phyloP scores from a whole-genome alignment of 1,140 invertebrate species.

The Zaprionus capensis region DNA sequence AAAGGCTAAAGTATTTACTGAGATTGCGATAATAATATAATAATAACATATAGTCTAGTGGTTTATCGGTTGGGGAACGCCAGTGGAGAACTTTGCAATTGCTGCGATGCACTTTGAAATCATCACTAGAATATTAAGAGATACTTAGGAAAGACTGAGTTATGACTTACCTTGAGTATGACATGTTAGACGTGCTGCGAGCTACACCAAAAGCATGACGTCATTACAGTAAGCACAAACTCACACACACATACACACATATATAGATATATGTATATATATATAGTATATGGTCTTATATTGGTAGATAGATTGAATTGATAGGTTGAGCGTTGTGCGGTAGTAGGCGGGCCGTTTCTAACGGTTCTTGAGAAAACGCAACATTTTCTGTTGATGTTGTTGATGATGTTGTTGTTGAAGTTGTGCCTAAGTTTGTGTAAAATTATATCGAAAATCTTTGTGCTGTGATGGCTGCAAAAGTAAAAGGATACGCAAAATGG shows the following conservation, averaged over 20 bases:
- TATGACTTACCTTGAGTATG: constrained; percentile 57
- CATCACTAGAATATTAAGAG: not conserved
- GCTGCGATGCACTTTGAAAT: constrained; percentile 22
- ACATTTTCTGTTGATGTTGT: constrained; percentile 52
- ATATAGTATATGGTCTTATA: constrained; percentile 22
- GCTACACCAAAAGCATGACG: constrained; percentile 46
- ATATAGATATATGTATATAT: constrained; percentile 35
- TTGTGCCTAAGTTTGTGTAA: constrained; percentile 54
- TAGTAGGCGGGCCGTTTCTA: constrained; percentile 52
- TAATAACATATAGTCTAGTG: too few species aligned
- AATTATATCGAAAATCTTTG: constrained; percentile 55
- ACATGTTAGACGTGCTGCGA: constrained; percentile 35
- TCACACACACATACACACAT: constrained; percentile 34
- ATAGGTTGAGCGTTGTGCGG: constrained; percentile 50
- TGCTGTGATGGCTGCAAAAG: constrained; percentile 55
- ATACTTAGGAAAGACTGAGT: not conserved
- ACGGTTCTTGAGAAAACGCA: constrained; percentile 74
- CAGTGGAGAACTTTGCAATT: constrained; percentile 71
- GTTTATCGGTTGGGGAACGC: not conserved
- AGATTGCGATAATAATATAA: too few species aligned
- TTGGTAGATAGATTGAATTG: constrained; percentile 36
- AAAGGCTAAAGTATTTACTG: not conserved
- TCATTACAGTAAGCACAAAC: constrained; percentile 59
- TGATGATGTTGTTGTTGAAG: constrained; percentile 6
- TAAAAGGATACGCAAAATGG: constrained; percentile 31